phyloP scores from a whole-genome alignment of 64 coral and sea anemone genomes.

The Stichodactyla helianthus region DNA sequence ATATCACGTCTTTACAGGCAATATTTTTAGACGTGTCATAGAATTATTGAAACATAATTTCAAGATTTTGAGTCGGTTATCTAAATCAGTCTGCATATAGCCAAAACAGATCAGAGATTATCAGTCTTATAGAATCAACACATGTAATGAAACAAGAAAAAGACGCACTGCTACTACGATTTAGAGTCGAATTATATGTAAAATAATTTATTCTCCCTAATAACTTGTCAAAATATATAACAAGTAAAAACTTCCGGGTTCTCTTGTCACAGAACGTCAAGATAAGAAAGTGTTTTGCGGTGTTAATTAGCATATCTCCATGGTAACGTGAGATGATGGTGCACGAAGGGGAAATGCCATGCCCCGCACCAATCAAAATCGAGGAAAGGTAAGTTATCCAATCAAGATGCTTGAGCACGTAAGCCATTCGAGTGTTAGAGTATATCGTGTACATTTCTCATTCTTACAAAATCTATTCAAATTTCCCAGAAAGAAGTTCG shows the following conservation, averaged over 20 bases:
- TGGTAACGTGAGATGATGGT: not conserved
- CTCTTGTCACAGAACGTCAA: not conserved
- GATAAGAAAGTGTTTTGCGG: not conserved
- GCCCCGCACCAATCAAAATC: not conserved
- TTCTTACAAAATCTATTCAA: not conserved
- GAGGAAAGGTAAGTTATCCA: not conserved
- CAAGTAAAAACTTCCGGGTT: not conserved
- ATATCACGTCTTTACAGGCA: too few species aligned
- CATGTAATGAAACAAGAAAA: too few species aligned
- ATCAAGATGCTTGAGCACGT: not conserved
- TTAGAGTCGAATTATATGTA: too few species aligned
- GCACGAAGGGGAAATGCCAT: not conserved
- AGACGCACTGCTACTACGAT: too few species aligned
- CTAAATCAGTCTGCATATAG: too few species aligned
- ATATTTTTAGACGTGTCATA: too few species aligned
- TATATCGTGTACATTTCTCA: not conserved
- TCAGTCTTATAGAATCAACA: too few species aligned
- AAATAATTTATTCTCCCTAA: not conserved
- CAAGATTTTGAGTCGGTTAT: too few species aligned
- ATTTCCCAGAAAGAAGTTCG: constrained; percentile 6
- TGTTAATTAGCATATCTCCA: constrained; percentile 1
- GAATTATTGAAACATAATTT: too few species aligned
- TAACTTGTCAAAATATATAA: not conserved
- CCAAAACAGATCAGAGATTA: too few species aligned
- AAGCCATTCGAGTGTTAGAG: not conserved